phyloP scores from a whole-genome alignment of 1,140 invertebrate genomes.

The Cotesia glomerata region DNA sequence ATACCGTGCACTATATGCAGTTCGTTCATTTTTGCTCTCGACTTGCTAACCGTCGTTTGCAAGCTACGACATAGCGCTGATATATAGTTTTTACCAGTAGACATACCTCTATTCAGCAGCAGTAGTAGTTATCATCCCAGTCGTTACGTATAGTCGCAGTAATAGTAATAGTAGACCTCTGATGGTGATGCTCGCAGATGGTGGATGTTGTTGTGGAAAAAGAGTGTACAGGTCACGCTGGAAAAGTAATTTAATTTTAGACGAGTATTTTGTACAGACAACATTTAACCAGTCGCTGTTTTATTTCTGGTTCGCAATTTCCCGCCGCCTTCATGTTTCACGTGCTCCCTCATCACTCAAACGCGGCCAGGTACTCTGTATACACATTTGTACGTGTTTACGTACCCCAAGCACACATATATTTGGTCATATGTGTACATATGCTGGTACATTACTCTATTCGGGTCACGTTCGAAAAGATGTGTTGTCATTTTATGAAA shows the following conservation, averaged over 20 bases:
- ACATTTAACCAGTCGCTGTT: slow-evolving; percentile 28
- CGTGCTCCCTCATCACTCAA: not conserved
- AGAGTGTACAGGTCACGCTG: not conserved
- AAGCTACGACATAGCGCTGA: too few species aligned
- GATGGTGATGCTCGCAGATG: too few species aligned
- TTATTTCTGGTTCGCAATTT: slow-evolving; percentile 27
- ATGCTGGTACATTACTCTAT: not conserved
- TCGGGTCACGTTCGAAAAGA: not conserved
- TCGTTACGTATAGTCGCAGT: too few species aligned
- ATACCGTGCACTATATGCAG: too few species aligned
- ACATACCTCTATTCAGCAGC: too few species aligned
- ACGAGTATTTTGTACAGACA: slow-evolving; percentile 11
- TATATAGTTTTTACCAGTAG: too few species aligned
- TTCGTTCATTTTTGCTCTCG: too few species aligned
- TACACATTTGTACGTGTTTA: too few species aligned
- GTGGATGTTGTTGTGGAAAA: too few species aligned
- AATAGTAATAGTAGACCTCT: too few species aligned
- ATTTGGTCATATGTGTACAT: not conserved
- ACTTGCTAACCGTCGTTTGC: too few species aligned
- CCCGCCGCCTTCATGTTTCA: slow-evolving; percentile 13
- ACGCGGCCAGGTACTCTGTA: not conserved
- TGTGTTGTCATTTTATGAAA: slow-evolving; percentile 19
- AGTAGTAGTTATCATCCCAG: too few species aligned
- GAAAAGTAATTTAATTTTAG: slow-evolving; percentile 24
- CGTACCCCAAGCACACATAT: not conserved